Evolutionary conservation across 2,888 invertebrate genomes (phyloP).

Genomic region (Cyaniris semiargus): DNA sequence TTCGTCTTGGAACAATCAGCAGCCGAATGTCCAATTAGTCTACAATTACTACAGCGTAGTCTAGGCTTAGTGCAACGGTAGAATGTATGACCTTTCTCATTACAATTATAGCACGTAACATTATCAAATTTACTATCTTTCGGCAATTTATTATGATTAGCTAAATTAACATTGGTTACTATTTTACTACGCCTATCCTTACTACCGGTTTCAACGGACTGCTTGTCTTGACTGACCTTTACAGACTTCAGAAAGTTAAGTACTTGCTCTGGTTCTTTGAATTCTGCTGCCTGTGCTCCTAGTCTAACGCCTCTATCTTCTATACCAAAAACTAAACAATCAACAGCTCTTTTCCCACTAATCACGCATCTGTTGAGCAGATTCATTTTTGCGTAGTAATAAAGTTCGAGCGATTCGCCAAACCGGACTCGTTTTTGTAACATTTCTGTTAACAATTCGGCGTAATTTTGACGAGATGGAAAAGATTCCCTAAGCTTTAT

Average conservation of each 20-base stretch:
- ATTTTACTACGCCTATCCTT: constrained; percentile 14
- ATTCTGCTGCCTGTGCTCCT: constrained; percentile 37
- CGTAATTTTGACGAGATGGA: constrained; percentile 38
- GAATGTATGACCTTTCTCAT: not conserved
- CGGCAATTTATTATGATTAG: not conserved
- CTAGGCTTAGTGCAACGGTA: constrained; percentile 17
- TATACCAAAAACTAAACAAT: constrained; percentile 42
- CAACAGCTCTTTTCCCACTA: constrained; percentile 41
- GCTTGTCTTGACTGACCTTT: constrained; percentile 34
- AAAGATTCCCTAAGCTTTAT: too few species aligned
- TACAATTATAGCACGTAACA: constrained; percentile 28
- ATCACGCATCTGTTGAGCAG: constrained; percentile 26
- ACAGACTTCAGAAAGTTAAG: constrained; percentile 27
- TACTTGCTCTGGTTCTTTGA: constrained; percentile 27
- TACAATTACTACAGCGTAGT: constrained; percentile 26
- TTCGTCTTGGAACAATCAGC: not conserved
- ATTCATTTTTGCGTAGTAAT: too few species aligned
- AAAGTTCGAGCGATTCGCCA: too few species aligned
- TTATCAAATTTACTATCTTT: not conserved
- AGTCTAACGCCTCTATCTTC: constrained; percentile 42
- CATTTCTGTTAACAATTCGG: constrained; percentile 1
- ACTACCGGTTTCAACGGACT: constrained; percentile 34
- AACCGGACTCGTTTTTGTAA: too few species aligned
- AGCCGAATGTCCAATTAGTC: constrained; percentile 16
- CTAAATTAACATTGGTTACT: not conserved